Evolutionary conservation across 1,140 invertebrate genomes (phyloP), one percentile per base, ranked within the genome.

Genomic region (Philotrypesis tridentata): DNA sequence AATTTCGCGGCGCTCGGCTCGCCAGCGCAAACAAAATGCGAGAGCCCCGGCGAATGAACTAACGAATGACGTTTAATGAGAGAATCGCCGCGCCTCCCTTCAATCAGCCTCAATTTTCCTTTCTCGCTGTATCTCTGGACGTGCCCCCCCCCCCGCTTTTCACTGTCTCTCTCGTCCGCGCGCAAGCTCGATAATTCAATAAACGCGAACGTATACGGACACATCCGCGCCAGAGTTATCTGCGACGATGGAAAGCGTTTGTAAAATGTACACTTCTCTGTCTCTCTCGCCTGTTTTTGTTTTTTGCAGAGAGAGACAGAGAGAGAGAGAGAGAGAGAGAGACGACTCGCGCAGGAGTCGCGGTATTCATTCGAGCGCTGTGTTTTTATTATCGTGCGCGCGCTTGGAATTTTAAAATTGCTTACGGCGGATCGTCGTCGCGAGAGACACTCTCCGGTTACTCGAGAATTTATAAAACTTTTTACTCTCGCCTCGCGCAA

Each of bases 51-150:
- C 86, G 87, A 84, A 81, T 83, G 82, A 89, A 90, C 88, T 89
- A 85, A 88, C 90, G 89, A 91, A 90, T 90, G 90, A 91, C 76
- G 61, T 79, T 83, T 90, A 90, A 90, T 90, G 89, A 90, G 89
- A 87, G 88, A 82, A 77, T 60, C 74, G 79, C 79, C 86, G 84
- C 82, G 83, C 84, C 84, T 83, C 83, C 87, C 87, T 90, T 91
- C 89, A 91, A 90, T 91, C 90, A 90, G 88, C 85, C 86, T 89
- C 81, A 82, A 82, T 78, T 82, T 82, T 82, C 85, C 86, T 86
- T 87, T 87, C 85, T 84, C 85, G 86, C 82, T 84, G 83, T 83
- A 82, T 86, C 23, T n/a, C n/a, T n/a, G n/a, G n/a, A n/a, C n/a
- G n/a, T n/a, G n/a, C n/a, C n/a, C n/a, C n/a, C n/a, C n/a, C n/a